These are phyloP conservation scores for Pseudolycoriella hygida DNA, from an alignment of 2,888 invertebrate species.

Conservation along the genomic window DNA sequence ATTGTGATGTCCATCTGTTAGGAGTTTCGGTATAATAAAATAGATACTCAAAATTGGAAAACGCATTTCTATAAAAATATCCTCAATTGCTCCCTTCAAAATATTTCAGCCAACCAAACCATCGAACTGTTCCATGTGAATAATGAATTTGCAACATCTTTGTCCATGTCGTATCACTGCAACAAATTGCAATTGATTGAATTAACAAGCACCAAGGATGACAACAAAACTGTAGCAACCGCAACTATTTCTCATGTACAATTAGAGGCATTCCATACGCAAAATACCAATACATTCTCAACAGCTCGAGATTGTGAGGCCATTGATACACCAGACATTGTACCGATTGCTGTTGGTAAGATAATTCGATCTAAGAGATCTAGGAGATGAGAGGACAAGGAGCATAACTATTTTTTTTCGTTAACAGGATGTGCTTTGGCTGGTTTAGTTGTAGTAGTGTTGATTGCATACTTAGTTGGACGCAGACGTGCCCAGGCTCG, in stretches of 20 bases:
- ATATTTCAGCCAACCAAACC: conserved; percentile 20
- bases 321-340: conserved; percentile 66
- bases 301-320: conserved; percentile 56
- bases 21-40: too few relatives aligned
- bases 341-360: conserved; percentile 86
- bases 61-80: too few relatives aligned
- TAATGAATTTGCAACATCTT: conserved; percentile 36
- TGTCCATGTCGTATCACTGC: conserved; percentile 58
- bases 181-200: conserved; percentile 37
- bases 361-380: too few relatives aligned
- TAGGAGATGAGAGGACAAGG: too few relatives aligned
- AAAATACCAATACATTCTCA: conserved; percentile 38
- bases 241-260: conserved; percentile 45
- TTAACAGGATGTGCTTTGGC: conserved; percentile 52
- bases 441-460: conserved; percentile 74
- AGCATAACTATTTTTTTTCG: too few relatives aligned
- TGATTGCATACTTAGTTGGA: conserved; percentile 83
- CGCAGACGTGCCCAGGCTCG: conserved; percentile 66
- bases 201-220: conserved; percentile 26
- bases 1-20: too few relatives aligned
- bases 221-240: conserved; percentile 25
- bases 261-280: conserved; percentile 51
- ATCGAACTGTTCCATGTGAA: conserved; percentile 32
- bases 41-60: too few relatives aligned
- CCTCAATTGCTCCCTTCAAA: too few relatives aligned